These are phyloP conservation scores for Listronotus oregonensis DNA, from an alignment of 1,140 invertebrate species.

Conservation along the genomic window DNA sequence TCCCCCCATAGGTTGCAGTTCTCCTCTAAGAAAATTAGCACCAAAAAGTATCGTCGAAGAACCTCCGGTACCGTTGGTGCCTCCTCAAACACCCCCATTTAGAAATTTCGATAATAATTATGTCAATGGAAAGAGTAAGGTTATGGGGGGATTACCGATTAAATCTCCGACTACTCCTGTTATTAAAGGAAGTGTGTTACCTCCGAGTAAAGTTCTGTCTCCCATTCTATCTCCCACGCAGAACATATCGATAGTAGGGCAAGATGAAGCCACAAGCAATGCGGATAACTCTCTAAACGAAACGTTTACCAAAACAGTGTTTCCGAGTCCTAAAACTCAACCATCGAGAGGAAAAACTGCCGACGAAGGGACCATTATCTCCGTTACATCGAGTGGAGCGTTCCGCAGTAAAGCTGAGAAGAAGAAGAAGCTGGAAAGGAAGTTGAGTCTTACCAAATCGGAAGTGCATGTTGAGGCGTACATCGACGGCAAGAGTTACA, in stretches of 20 bases:
- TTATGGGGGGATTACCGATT: neutral
- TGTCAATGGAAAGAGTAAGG: neutral
- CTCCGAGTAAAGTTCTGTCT: slow-evolving; percentile 42
- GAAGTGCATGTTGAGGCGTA: slow-evolving; percentile 53
- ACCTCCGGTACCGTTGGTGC: slow-evolving; percentile 1
- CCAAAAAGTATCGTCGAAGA: slow-evolving; percentile 1
- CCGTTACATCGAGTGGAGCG: slow-evolving; percentile 53
- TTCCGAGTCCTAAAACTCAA: slow-evolving; percentile 46
- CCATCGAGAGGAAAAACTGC: slow-evolving; percentile 38
- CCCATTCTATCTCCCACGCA: slow-evolving; percentile 54
- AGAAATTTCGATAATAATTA: neutral
- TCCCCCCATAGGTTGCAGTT: slow-evolving; percentile 2
- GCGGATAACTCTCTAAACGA: slow-evolving; percentile 8
- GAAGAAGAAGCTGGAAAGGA: slow-evolving; percentile 45
- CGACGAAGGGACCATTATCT: slow-evolving; percentile 55
- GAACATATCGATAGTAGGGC: slow-evolving; percentile 48
- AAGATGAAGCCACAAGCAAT: slow-evolving; percentile 2
- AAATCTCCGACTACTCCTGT: neutral
- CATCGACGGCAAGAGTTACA: slow-evolving; percentile 42
- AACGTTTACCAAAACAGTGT: slow-evolving; percentile 50
- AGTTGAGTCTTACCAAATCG: slow-evolving; percentile 64
- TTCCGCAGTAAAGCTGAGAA: slow-evolving; percentile 50
- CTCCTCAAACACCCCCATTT: slow-evolving; percentile 1
- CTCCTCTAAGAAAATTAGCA: neutral
- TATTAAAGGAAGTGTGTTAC: neutral